Base-by-base conservation (phyloP, 2,797 vertebrate genomes). In the Columba guinea region DNA sequence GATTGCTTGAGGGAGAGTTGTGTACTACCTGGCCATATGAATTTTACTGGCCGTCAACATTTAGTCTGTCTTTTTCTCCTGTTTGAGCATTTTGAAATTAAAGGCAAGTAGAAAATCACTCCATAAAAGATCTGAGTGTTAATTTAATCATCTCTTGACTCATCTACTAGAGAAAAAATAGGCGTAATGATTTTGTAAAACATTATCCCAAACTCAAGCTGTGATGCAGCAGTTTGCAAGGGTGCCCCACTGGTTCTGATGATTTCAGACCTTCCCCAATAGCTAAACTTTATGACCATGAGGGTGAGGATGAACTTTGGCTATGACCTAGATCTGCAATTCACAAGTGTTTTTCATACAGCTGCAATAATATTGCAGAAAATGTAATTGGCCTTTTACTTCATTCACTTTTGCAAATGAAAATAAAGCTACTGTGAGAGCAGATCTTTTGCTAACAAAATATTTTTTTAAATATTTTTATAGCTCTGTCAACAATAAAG, bases 391-490 rank as follows among this genome's bases (percentile, higher is more conserved):
- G 89, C 83, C 95, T 95, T 75, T 86, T 94, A 94, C 92, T 96
- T 95, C 64, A 63, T 85, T 94, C 95, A 95, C 80, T 93, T 94
- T 51, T 75, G 87, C 90, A 96, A 97, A 96, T 92, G 91, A 95
- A 97, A 97, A 97, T 89, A 96, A 93, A 94, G 96, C 96, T 94
- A 95, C 92, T 88, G 83, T 74, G 73, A 96, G 90, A 96, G 77
- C 84, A 90, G 91, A 94, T 95, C 94, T 96, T 90, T 92, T 68
- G 88, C 90, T 94, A 95, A 87, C 86, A 93, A 92, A 94, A 93
- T 87, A 70, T 87, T 87, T 84, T 73, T 24, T 32, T 37, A 18
- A 94, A 88, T 55, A 73, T 68, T 90, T 82, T 76, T 30, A 91
- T 91, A 93, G 93, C 88, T 95, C 93, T 95, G 69, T 91, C 85